A percentile compares a stretch with the other conserved stretches of the same genome.
phyloP scores from a whole-genome alignment of 2,113 vertebrate species.

The Oryzias woworae region DNA sequence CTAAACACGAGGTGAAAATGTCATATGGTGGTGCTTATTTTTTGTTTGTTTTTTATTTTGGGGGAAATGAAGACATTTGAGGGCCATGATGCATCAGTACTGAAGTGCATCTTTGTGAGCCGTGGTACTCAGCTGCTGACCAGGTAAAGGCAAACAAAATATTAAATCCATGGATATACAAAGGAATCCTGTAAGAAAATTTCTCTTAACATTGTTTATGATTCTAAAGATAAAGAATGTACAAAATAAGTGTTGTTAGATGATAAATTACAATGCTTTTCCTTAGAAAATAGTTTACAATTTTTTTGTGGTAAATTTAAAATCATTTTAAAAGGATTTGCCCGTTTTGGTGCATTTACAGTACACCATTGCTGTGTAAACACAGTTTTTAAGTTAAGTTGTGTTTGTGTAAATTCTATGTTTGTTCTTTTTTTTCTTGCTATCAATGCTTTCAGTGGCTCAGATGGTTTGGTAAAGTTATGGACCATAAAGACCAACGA shows the following conservation, averaged over 20 bases:
- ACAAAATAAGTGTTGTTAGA: no score
- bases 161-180: not conserved
- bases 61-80: constrained; percentile 87
- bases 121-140: constrained; percentile 90
- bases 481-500: constrained; percentile 98
- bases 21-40: not conserved
- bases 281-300: no score
- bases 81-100: constrained; percentile 93
- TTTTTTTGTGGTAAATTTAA: no score
- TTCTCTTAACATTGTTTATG: no score
- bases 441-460: constrained; percentile 76
- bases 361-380: no score
- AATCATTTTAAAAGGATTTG: no score
- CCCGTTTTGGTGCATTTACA: no score
- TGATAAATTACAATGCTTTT: no score
- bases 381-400: not conserved
- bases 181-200: no score
- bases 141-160: constrained; percentile 73
- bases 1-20: not conserved
- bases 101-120: constrained; percentile 92
- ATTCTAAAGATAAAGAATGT: no score
- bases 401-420: not conserved
- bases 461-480: constrained; percentile 92
- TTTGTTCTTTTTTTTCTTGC: not conserved
- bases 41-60: not conserved